phyloP scores from a whole-genome alignment of 2,113 vertebrate genomes.

The Redunca redunca region DNA sequence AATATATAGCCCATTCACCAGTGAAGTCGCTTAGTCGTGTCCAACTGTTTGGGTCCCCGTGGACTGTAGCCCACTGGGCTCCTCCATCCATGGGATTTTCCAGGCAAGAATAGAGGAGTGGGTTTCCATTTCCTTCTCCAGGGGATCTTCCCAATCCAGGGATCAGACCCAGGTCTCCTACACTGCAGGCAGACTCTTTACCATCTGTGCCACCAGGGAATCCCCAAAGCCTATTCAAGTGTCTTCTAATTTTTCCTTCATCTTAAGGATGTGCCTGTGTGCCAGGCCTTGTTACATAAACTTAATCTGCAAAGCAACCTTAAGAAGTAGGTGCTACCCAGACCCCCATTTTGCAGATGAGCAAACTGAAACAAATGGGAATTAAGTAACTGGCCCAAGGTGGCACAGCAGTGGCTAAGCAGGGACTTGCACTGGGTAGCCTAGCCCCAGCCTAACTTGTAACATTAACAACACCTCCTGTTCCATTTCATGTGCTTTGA shows the following conservation, averaged over 20 bases:
- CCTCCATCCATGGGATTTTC: background rate
- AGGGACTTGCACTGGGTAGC: fast-evolving
- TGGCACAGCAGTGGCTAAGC: background rate
- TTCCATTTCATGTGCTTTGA: no score
- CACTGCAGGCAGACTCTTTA: background rate
- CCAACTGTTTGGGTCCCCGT: fast-evolving
- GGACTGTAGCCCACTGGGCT: background rate
- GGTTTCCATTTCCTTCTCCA: background rate
- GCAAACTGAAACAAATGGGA: background rate
- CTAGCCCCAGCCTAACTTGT: fast-evolving
- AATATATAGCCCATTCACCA: background rate
- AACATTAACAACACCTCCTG: no score
- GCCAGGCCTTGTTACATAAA: fast-evolving
- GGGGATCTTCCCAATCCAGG: background rate
- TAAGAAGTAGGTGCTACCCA: fast-evolving
- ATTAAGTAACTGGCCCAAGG: background rate
- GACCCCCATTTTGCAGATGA: background rate
- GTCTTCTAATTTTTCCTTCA: background rate
- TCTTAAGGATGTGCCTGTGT: background rate
- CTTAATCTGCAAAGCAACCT: background rate
- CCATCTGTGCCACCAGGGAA: background rate
- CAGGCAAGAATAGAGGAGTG: background rate
- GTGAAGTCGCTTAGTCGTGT: background rate
- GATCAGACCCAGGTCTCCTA: background rate
- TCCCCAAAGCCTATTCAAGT: fast-evolving